Conservation (phyloP, 2,797 vertebrate species). For the Tinamus major region DNA sequence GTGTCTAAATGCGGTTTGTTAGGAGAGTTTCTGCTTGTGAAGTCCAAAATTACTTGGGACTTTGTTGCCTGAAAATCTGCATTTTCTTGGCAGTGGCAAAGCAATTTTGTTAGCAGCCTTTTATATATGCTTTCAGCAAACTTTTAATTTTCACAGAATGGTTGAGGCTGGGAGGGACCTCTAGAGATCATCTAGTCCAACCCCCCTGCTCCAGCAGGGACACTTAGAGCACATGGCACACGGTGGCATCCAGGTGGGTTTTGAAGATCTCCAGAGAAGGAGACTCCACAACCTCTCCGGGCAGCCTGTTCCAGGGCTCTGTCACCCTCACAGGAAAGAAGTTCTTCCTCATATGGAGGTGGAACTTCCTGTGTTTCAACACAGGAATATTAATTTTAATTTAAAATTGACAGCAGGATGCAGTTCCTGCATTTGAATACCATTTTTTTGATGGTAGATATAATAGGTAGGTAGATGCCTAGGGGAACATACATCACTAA, state of each 20-base stretch:
- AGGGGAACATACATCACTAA: not conserved
- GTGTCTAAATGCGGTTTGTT: not conserved
- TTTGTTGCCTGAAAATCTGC: not conserved
- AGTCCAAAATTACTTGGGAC: not conserved
- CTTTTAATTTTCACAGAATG: not conserved
- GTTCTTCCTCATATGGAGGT: too few species aligned
- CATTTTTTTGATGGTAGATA: not conserved
- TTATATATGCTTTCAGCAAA: not conserved
- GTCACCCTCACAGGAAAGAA: too few species aligned
- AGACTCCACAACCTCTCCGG: too few species aligned
- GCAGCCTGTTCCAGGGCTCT: too few species aligned
- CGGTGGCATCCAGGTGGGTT: too few species aligned
- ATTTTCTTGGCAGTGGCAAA: not conserved
- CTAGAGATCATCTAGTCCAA: too few species aligned
- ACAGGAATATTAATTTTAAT: not conserved
- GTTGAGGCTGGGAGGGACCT: too few species aligned
- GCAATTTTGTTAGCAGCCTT: not conserved
- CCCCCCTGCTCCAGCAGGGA: too few species aligned
- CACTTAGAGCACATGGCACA: too few species aligned
- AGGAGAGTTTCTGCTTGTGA: not conserved
- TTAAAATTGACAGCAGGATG: not conserved
- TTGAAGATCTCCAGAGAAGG: too few species aligned
- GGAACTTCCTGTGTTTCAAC: too few species aligned
- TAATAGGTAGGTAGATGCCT: not conserved
- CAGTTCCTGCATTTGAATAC: not conserved